These are phyloP conservation scores for Aselliscus stoliczkanus DNA, from an alignment of 2,797 vertebrate species.

Conservation along the genomic window DNA sequence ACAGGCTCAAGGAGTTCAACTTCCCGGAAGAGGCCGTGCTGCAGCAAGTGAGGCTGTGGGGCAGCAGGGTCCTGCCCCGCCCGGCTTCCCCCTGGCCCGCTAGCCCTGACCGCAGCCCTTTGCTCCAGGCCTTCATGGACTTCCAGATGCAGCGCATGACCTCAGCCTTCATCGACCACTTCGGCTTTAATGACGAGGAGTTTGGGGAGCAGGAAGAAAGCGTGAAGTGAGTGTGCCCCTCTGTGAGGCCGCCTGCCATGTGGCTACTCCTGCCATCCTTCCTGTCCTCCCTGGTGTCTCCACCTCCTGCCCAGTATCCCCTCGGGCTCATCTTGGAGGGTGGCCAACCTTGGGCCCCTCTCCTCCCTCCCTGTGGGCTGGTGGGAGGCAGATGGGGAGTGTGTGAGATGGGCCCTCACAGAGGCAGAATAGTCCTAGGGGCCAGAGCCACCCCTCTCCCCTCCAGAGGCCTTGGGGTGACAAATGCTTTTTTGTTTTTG, in stretches of 20 bases:
- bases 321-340: too few relatives aligned
- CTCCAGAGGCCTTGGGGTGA: background rate
- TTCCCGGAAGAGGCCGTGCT: constrained; percentile 81
- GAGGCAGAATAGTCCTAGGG: background rate
- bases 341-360: background rate
- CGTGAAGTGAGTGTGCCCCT: constrained; percentile 77
- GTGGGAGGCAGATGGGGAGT: background rate
- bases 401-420: background rate
- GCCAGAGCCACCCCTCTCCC: background rate
- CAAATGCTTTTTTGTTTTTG: background rate
- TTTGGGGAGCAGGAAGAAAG: constrained; percentile 83
- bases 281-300: background rate
- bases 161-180: constrained; percentile 82
- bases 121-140: constrained; percentile 79
- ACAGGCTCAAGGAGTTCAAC: constrained; percentile 79
- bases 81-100: background rate
- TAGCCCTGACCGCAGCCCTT: background rate
- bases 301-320: background rate
- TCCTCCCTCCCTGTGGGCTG: background rate
- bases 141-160: constrained; percentile 84
- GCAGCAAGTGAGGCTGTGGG: constrained; percentile 75
- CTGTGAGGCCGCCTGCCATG: accelerated
- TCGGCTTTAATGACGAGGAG: constrained; percentile 82
- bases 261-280: background rate
- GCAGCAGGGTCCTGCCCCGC: background rate